Base-by-base conservation (phyloP, 2,888 invertebrate genomes). In the Hyppa rectilinea region DNA sequence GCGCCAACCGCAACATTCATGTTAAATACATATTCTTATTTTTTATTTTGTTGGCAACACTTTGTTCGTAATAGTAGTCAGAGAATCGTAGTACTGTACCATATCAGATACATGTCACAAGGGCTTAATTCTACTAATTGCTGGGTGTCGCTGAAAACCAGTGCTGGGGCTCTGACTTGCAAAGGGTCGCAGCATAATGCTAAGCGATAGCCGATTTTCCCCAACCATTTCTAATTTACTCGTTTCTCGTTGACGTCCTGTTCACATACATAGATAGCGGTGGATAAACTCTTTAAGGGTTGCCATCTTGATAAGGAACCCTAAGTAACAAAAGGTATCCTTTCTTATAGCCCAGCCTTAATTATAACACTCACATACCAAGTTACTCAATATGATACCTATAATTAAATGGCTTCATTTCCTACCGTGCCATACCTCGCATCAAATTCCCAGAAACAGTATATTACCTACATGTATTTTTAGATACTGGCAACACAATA, bases 11-110 rank as follows among this genome's bases (percentile, higher is more conserved):
- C 38, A 38, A 56, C 50, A 63, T 66, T 59, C 71, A 47, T 71
- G 60, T 61, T 78, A 61, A 58, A 73, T 72, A 52, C 47, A 67
- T 67, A 72, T 73, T 69, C 58, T 72, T 69, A 80, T 80, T 63
- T 53, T n/a, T 61, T 72, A 80, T 80, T 63, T 62, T 58, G 53
- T 65, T 71, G 77, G 59, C 66, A 71, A 34, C 56, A 31, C 52
- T 50, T 45, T 55, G 31, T 52, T 34, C 14, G 20, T 17, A n/a
- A 7, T 40, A 38, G 20, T 17, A 29, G 17, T 38, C 38, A 29
- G 50, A 56, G 26, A 38, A 45, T 50, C 36, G 12, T n/a, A 17
- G 26, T 34, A 47, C 17, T 12, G n/a, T 23, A 23, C 17, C 7
- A 4, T 26, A 7, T 14, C 2, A 43, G 9, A n/a, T n/a, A n/a